Evolutionary conservation across 2,797 vertebrate species (phyloP).

Genomic region (Gymnopithys bicolor): DNA sequence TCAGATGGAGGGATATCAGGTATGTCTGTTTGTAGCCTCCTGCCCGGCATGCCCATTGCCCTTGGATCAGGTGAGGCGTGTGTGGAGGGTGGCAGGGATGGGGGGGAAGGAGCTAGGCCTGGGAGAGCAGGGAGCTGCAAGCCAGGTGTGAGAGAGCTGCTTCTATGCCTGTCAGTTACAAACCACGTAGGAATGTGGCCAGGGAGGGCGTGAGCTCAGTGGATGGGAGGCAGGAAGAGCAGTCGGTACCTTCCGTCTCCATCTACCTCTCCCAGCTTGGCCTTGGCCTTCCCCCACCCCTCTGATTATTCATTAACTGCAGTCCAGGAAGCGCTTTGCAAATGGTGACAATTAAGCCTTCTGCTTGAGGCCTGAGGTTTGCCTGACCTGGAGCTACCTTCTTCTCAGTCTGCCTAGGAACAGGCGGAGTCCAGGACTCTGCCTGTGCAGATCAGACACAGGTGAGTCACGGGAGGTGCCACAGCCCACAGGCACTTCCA

Average conservation of each 20-base stretch:
- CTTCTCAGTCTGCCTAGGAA: not conserved
- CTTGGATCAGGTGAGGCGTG: not conserved
- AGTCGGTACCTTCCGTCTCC: conserved; percentile 1
- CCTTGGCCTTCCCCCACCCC: conserved; percentile 26
- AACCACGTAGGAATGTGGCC: conserved; percentile 4
- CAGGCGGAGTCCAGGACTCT: not conserved
- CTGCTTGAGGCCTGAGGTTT: not conserved
- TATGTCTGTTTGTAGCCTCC: not conserved
- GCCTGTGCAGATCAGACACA: not conserved
- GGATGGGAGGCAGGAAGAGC: conserved; percentile 36
- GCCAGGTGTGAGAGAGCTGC: not conserved
- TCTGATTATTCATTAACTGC: conserved; percentile 58
- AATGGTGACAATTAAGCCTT: conserved; percentile 36
- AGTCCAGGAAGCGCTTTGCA: conserved; percentile 52
- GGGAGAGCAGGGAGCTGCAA: not conserved
- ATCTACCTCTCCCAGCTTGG: conserved; percentile 5
- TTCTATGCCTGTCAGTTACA: not conserved
- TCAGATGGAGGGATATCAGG: rapidly evolving
- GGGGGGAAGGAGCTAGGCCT: not conserved
- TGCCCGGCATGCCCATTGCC: not conserved
- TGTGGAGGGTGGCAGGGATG: not conserved
- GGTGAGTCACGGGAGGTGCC: not conserved
- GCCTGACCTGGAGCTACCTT: conserved; percentile 10
- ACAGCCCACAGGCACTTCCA: not conserved
- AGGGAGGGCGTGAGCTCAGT: conserved; percentile 26